phyloP scores from a whole-genome alignment of 2,113 vertebrate species.

The Pedetes capensis region DNA sequence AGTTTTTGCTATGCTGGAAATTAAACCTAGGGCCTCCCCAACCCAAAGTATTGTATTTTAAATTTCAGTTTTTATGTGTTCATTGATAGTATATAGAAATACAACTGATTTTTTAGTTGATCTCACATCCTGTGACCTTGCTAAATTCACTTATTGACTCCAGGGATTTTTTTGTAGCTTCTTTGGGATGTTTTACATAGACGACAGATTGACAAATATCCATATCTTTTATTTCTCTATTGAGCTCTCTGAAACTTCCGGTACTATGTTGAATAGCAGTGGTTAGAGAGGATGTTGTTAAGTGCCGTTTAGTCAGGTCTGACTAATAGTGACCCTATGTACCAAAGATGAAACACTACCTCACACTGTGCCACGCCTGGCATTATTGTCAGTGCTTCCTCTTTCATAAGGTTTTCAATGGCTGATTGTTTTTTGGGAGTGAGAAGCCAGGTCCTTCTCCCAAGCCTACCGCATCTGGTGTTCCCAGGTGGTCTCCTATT shows the following conservation, averaged over 20 bases:
- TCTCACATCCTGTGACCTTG: background rate
- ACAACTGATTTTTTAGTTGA: slow-evolving; percentile 1
- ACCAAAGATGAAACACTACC: too few relatives aligned
- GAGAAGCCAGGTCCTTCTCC: too few relatives aligned
- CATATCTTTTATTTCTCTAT: background rate
- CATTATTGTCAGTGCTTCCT: too few relatives aligned
- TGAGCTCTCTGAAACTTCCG: slow-evolving; percentile 1
- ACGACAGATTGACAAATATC: too few relatives aligned
- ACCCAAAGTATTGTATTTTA: background rate
- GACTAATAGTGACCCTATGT: too few relatives aligned
- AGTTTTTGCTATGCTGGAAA: background rate
- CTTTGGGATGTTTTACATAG: background rate
- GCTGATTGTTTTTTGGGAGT: too few relatives aligned
- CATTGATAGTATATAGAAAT: background rate
- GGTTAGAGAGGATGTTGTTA: background rate
- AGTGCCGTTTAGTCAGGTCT: too few relatives aligned
- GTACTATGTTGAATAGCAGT: background rate
- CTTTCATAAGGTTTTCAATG: too few relatives aligned
- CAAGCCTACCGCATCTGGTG: too few relatives aligned
- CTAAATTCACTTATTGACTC: background rate
- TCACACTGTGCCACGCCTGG: too few relatives aligned
- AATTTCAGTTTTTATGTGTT: background rate
- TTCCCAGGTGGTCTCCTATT: too few relatives aligned
- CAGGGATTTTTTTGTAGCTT: background rate
- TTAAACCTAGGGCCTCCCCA: too few relatives aligned